Conservation (phyloP, 1,140 invertebrate genomes). For the Leptopilina clavipes region DNA sequence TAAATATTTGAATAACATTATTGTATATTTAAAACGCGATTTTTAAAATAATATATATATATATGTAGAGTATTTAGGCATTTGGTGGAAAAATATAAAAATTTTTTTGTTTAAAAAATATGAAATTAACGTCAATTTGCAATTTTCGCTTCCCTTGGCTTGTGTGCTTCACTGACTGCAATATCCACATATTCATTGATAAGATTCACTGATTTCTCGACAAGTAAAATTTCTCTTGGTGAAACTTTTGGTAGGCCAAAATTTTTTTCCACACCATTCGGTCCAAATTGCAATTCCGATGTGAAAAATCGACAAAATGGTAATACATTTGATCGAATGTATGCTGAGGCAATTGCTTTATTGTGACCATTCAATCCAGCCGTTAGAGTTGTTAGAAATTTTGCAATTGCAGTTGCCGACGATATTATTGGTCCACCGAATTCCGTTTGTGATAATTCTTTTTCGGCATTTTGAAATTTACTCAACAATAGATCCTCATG, state of each 20-base stretch:
- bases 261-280: constrained; percentile 57
- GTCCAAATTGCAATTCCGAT: constrained; percentile 60
- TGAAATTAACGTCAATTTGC: not conserved
- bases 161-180: constrained; percentile 41
- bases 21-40: too few relatives aligned
- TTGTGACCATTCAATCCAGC: constrained; percentile 53
- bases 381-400: constrained; percentile 60
- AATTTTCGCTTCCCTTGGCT: constrained; percentile 35
- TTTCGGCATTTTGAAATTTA: constrained; percentile 53
- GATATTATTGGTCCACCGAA: constrained; percentile 53
- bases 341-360: constrained; percentile 56
- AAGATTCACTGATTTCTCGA: constrained; percentile 56
- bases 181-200: constrained; percentile 60
- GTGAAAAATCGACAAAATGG: constrained; percentile 64
- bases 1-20: too few relatives aligned
- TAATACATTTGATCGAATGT: constrained; percentile 61
- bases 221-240: constrained; percentile 50
- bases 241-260: constrained; percentile 62
- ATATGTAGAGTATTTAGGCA: too few relatives aligned
- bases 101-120: too few relatives aligned
- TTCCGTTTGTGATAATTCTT: constrained; percentile 41
- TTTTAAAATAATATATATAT: too few relatives aligned
- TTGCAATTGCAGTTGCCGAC: constrained; percentile 57
- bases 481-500: constrained; percentile 55
- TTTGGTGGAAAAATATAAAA: too few relatives aligned